phyloP scores from a whole-genome alignment of 2,113 vertebrate genomes.

The Oophaga pumilio region DNA sequence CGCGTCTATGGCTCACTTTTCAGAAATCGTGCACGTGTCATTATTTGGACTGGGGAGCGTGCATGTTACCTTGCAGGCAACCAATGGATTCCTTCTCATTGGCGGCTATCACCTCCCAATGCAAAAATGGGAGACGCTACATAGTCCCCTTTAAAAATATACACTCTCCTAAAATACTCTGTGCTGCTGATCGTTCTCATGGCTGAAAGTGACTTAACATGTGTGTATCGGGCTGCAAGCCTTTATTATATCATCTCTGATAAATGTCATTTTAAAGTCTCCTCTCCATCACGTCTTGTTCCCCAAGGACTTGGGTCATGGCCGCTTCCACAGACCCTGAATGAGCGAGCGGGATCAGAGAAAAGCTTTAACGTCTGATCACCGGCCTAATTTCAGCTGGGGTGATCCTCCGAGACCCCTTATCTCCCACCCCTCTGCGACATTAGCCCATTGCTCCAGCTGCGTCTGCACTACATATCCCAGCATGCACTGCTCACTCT shows the following conservation, averaged over 20 bases:
- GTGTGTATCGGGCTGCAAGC: neutral
- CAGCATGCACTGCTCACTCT: neutral
- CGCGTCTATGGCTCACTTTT: too few relatives aligned
- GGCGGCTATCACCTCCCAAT: too few relatives aligned
- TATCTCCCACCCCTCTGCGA: neutral
- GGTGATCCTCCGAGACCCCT: neutral
- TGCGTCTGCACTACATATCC: slow-evolving; percentile 5
- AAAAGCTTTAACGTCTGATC: neutral
- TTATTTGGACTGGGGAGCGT: too few relatives aligned
- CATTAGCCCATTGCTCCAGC: neutral
- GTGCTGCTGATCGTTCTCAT: neutral
- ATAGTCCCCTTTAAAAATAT: too few relatives aligned
- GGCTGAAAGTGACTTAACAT: too few relatives aligned
- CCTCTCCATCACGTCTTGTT: neutral
- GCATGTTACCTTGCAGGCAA: too few relatives aligned
- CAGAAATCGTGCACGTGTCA: too few relatives aligned
- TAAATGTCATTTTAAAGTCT: neutral
- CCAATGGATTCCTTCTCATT: too few relatives aligned
- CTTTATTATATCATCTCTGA: neutral
- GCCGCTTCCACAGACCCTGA: neutral
- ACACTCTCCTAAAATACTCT: neutral
- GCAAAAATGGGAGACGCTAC: too few relatives aligned
- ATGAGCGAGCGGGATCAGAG: neutral
- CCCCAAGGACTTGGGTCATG: neutral
- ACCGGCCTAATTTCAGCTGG: neutral